Evolutionary conservation across 2,113 vertebrate genomes (phyloP).

Genomic region (Fulmarus glacialis): DNA sequence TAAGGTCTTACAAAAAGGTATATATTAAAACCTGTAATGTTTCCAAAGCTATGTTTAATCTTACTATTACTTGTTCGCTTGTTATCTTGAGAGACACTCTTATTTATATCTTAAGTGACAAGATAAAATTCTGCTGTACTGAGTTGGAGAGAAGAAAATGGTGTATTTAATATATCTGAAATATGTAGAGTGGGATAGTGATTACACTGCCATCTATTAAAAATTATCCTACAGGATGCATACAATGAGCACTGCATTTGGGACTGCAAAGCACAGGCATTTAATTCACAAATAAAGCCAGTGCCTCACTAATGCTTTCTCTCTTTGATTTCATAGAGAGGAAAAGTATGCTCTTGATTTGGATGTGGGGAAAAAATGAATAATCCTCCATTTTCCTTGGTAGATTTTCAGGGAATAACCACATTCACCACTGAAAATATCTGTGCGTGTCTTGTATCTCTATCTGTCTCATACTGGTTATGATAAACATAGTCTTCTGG

Average conservation of each 20-base stretch:
- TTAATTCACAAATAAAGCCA: not conserved
- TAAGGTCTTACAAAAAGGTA: not conserved
- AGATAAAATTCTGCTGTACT: not conserved
- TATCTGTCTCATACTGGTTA: not conserved
- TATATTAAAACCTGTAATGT: not conserved
- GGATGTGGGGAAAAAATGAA: not conserved
- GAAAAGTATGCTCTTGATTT: not conserved
- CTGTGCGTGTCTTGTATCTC: not conserved
- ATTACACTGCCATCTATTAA: not conserved
- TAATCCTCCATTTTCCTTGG: not conserved
- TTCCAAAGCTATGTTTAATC: not conserved
- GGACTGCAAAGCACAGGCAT: not conserved
- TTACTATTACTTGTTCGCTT: not conserved
- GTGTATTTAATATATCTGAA: not conserved
- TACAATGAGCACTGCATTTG: not conserved
- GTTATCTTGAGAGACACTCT: not conserved
- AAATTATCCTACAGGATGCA: not conserved
- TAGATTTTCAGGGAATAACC: not conserved
- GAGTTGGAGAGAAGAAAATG: not conserved
- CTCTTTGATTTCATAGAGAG: not conserved
- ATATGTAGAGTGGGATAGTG: not conserved
- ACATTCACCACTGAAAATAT: not conserved
- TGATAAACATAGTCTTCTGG: not conserved
- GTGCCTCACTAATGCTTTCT: not conserved
- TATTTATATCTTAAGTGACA: not conserved